These are phyloP conservation scores for Strongylocentrotus purpuratus DNA, from an alignment of 35 echinoderm and acorn worm genomes.

Conservation along the genomic window DNA sequence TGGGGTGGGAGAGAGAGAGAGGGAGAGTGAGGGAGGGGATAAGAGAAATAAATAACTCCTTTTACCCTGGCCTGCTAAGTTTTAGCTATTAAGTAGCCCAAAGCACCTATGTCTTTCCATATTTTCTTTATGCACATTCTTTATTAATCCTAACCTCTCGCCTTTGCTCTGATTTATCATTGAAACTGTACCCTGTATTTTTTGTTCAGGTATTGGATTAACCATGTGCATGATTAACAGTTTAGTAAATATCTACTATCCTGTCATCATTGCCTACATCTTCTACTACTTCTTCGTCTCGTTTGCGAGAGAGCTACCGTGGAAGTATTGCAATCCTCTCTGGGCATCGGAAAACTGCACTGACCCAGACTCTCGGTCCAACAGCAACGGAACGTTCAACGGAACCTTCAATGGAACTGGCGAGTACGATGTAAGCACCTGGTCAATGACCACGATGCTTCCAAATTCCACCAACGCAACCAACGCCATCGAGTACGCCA, in stretches of 20 bases:
- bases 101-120: not conserved
- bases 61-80: not conserved
- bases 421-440: not conserved
- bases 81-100: not conserved
- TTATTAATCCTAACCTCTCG: too few relatives aligned
- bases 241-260: slow-evolving; percentile 49
- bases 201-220: slow-evolving; percentile 40
- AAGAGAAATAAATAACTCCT: too few relatives aligned
- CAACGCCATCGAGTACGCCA: not conserved
- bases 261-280: slow-evolving; percentile 48
- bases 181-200: not conserved
- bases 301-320: slow-evolving; percentile 16
- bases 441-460: slow-evolving; percentile 40
- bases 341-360: slow-evolving; percentile 40
- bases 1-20: too few relatives aligned
- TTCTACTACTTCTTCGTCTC: slow-evolving; percentile 50
- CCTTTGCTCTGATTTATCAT: not conserved
- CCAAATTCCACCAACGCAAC: not conserved
- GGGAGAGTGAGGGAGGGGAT: too few relatives aligned
- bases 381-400: not conserved
- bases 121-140: not conserved
- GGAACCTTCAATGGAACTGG: not conserved
- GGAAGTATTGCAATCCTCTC: slow-evolving; percentile 25
- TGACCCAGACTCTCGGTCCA: not conserved
- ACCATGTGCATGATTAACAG: slow-evolving; percentile 48